Conservation (phyloP, 2,888 invertebrate genomes). For the Linnaemya vulpina region DNA sequence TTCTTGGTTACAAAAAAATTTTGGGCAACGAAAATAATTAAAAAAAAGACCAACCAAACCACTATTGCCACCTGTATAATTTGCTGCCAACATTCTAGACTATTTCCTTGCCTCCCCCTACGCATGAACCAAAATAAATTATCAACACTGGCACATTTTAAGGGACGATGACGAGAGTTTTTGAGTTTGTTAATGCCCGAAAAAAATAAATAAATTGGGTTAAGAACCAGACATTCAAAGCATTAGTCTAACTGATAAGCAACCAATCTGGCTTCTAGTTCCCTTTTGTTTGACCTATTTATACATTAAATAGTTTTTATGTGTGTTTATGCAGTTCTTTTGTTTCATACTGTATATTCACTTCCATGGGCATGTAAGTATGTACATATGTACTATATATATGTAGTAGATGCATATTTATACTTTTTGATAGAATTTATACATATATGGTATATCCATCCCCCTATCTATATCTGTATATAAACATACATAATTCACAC, state of each 20-base stretch:
- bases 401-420: no score
- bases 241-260: slow-evolving; percentile 1
- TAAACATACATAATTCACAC: background rate
- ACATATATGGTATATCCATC: background rate
- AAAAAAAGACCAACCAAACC: slow-evolving; percentile 47
- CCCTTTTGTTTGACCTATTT: background rate
- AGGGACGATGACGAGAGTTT: slow-evolving; percentile 32
- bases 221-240: background rate
- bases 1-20: slow-evolving; percentile 48
- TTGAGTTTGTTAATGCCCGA: slow-evolving; percentile 13
- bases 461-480: no score
- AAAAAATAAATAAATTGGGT: slow-evolving; percentile 14
- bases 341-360: background rate
- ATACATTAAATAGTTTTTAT: background rate
- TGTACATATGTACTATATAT: background rate
- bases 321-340: background rate
- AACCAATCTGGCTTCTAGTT: background rate
- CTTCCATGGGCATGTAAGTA: background rate
- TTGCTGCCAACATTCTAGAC: slow-evolving; percentile 47
- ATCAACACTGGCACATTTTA: slow-evolving; percentile 10
- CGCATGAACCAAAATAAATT: slow-evolving; percentile 41
- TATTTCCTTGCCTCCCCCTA: slow-evolving; percentile 48
- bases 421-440: background rate
- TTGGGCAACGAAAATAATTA: slow-evolving; percentile 62
- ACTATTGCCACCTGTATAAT: slow-evolving; percentile 69